These are phyloP conservation scores for Aleiodes alternator DNA, from an alignment of 2,888 invertebrate species.

Conservation along the genomic window DNA sequence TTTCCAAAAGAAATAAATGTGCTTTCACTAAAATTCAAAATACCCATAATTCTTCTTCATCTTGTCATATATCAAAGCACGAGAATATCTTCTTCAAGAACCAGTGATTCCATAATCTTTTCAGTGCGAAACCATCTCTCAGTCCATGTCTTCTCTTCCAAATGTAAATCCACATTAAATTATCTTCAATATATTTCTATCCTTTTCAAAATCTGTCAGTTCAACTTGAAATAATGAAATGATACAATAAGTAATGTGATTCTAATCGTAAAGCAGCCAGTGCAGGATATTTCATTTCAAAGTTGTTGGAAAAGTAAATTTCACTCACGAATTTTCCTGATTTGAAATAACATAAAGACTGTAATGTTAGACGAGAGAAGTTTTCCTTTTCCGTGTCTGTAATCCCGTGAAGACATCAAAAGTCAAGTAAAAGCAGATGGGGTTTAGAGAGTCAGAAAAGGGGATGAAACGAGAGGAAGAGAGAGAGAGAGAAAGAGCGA, in stretches of 20 bases:
- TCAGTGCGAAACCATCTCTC: no score
- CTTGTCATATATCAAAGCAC: no score
- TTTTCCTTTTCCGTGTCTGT: conserved; percentile 12
- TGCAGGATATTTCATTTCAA: conserved; percentile 29
- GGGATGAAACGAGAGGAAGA: conserved; percentile 25
- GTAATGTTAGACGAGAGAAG: background rate
- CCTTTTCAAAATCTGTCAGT: background rate
- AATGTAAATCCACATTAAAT: background rate
- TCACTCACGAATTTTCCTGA: conserved; percentile 5
- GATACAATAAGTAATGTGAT: conserved; percentile 20
- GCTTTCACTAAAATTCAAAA: no score
- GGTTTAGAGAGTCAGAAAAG: conserved; percentile 46
- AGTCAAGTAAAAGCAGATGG: conserved; percentile 57
- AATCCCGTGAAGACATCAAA: conserved; percentile 56
- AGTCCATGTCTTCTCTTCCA: no score
- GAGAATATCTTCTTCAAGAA: no score
- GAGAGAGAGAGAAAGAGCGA: conserved; percentile 2
- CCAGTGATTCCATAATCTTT: no score
- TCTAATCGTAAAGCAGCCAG: conserved; percentile 18
- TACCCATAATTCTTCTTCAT: no score
- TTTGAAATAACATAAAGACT: conserved; percentile 19
- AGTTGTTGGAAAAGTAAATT: conserved; percentile 31
- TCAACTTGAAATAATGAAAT: conserved; percentile 15
- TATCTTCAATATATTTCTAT: background rate
- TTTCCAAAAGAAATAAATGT: no score